Evolutionary conservation across 2,797 vertebrate genomes (phyloP), one percentile per base, ranked within the genome.

Genomic region (Hypotaenidia okinawae): DNA sequence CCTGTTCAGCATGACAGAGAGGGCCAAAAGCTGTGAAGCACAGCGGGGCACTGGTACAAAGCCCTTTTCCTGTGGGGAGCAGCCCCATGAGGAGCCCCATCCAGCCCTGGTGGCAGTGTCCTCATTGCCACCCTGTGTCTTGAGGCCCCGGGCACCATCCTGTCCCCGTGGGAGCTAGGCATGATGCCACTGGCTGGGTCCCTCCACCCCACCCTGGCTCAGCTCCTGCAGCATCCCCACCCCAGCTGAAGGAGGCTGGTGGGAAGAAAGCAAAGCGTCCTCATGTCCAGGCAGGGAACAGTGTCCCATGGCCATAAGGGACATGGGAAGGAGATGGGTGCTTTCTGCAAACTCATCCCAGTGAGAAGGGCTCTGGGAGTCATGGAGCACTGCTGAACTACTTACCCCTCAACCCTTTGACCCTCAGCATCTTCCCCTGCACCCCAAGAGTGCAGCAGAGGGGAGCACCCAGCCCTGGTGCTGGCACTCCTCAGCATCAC

Each of bases 231-330:
- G 39, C 47, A 30, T 89, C n/a, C 64, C 35, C n/a, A 13, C 18
- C 4, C 28, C 16, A 13, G 18, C 27, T 27, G 43, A n/a, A 22
- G 57, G 28, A 62, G 62, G 11, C 3, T 13, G 24, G 17, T 75
- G 54, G 74, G 66, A 67, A 10, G 21, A 91, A 84, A 41, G 43
- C 8, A 2, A 83, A 83, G 9, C 16, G 11, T 54, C 27, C 9
- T 67, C 13, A 3, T 66, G 28, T 39, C 52, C 82, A 83, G 45
- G 39, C 51, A 76, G 35, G 33, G 11, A 72, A 39, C 45, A 47
- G 5, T 18, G n/a, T 57, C 51, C 52, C 1, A 2, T 57, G 45
- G 35, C 51, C 0, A 0, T 49, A 25, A 0, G 13, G 19, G 30
- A 84, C 27, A 11, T 14, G 21, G 39, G 18, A 77, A 41, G 73